Conservation (phyloP, 2,797 vertebrate species). For the Trichosurus vulpecula region DNA sequence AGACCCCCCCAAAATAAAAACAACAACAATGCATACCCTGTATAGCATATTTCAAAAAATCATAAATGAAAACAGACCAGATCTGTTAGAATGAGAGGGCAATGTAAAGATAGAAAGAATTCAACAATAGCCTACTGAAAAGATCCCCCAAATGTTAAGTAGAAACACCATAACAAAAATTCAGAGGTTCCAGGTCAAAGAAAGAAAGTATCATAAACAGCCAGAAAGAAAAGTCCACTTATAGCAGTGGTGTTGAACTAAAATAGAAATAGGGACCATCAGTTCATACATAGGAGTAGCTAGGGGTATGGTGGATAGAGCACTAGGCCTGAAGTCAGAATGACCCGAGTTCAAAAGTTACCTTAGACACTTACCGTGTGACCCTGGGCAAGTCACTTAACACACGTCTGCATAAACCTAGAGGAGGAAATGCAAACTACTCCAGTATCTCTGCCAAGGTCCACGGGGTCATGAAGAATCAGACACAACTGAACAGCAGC, state of each 20-base stretch:
- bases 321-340: neutral
- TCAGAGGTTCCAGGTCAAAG: neutral
- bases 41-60: too few species aligned
- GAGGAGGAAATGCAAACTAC: too few species aligned
- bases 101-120: neutral
- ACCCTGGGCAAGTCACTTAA: neutral
- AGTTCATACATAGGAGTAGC: neutral
- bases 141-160: neutral
- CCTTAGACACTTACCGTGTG: neutral
- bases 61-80: neutral
- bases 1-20: too few species aligned
- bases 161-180: neutral
- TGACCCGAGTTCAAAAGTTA: neutral
- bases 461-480: too few species aligned
- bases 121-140: neutral
- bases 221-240: neutral
- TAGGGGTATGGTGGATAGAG: neutral
- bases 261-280: neutral
- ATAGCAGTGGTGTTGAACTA: neutral
- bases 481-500: too few species aligned
- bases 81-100: neutral
- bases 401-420: too few species aligned
- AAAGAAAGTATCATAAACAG: neutral
- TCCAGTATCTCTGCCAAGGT: too few species aligned
- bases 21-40: too few species aligned